Conservation (phyloP, 2,888 invertebrate species). For the Tenthredo mesomela region DNA sequence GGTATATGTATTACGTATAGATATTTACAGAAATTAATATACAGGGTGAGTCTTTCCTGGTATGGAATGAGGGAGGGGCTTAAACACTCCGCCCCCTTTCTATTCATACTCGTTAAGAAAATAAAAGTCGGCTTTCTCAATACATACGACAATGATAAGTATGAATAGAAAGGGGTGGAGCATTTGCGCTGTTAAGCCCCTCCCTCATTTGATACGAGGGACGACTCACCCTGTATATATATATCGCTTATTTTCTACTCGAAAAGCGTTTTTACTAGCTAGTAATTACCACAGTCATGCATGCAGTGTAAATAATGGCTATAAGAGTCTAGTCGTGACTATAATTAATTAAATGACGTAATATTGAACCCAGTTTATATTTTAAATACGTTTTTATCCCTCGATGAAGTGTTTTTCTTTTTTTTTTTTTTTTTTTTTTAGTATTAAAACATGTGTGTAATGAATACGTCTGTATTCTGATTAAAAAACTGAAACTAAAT, state of each 20-base stretch:
- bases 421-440: not conserved
- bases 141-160: too few relatives aligned
- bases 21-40: not conserved
- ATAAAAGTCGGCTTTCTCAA: too few relatives aligned
- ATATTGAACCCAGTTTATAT: not conserved
- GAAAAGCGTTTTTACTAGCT: not conserved
- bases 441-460: not conserved
- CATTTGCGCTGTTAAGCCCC: too few relatives aligned
- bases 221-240: too few relatives aligned
- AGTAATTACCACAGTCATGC: conserved; percentile 2
- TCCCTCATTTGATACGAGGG: too few relatives aligned
- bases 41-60: too few relatives aligned
- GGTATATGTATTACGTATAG: not conserved
- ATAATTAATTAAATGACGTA: not conserved
- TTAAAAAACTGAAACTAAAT: not conserved
- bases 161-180: too few relatives aligned
- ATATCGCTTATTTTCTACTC: not conserved
- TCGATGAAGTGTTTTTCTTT: not conserved
- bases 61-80: too few relatives aligned
- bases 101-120: too few relatives aligned
- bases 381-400: not conserved
- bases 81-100: too few relatives aligned
- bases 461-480: not conserved
- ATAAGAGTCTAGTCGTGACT: not conserved
- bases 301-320: conserved; percentile 23